These are phyloP conservation scores for Agrilus mali DNA, from an alignment of 2,888 invertebrate species.

Conservation along the genomic window DNA sequence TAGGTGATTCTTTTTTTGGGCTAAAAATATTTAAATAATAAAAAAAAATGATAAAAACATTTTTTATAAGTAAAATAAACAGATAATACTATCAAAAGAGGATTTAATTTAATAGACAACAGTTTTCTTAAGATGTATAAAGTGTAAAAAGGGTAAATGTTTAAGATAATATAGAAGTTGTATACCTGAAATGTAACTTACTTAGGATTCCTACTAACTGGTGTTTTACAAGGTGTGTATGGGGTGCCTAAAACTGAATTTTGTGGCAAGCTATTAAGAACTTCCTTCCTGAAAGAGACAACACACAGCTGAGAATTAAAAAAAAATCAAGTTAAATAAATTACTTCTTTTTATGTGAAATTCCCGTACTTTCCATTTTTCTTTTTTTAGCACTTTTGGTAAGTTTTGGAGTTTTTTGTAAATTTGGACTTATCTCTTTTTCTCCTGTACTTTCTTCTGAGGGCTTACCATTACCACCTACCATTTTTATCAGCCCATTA, in stretches of 20 bases:
- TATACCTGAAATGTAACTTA: constrained; percentile 30
- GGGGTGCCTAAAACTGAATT: constrained; percentile 38
- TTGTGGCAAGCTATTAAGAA: constrained; percentile 47
- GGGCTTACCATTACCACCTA: constrained; percentile 42
- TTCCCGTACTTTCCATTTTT: constrained; percentile 46
- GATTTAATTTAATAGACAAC: too few relatives aligned
- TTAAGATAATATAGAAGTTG: too few relatives aligned
- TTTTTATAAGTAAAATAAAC: not conserved
- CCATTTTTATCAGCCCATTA: constrained; percentile 65
- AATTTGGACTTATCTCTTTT: constrained; percentile 28
- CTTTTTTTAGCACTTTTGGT: constrained; percentile 53
- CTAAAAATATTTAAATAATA: constrained; percentile 12
- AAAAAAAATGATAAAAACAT: too few relatives aligned
- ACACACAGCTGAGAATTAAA: not conserved
- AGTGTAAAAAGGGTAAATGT: too few relatives aligned
- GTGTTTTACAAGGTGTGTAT: constrained; percentile 39
- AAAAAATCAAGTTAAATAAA: constrained; percentile 3
- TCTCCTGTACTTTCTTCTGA: constrained; percentile 35
- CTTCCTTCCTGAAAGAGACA: constrained; percentile 45
- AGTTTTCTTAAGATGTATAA: too few relatives aligned
- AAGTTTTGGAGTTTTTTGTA: constrained; percentile 42
- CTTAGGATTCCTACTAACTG: constrained; percentile 39
- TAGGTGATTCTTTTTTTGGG: constrained; percentile 19
- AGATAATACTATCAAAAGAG: too few relatives aligned
- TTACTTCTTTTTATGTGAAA: constrained; percentile 58